Evolutionary conservation across 1,140 invertebrate species (phyloP).

Genomic region (Dendrolimus kikuchii): DNA sequence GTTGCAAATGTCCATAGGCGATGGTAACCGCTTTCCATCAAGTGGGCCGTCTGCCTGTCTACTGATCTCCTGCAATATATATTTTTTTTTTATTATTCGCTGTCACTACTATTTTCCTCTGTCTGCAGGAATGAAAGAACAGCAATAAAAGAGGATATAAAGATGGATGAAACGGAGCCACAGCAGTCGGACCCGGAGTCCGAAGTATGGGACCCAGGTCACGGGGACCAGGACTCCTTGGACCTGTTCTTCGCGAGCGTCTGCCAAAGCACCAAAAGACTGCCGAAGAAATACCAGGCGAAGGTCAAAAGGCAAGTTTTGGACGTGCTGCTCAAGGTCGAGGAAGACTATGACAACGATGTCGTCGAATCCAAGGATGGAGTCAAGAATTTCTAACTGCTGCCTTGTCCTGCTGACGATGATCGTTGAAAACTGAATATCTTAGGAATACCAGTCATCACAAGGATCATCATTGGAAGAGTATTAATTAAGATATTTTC

Average conservation of each 20-base stretch:
- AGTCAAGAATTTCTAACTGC: conserved; percentile 5
- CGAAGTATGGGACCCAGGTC: conserved; percentile 31
- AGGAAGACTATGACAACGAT: conserved; percentile 42
- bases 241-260: conserved; percentile 62
- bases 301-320: conserved; percentile 44
- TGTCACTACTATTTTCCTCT: not conserved
- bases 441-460: too few relatives aligned
- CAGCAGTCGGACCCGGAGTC: conserved; percentile 31
- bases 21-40: too few relatives aligned
- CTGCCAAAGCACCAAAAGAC: conserved; percentile 49
- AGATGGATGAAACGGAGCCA: conserved; percentile 38
- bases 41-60: too few relatives aligned
- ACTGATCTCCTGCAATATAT: too few relatives aligned
- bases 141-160: conserved; percentile 28
- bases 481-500: too few relatives aligned
- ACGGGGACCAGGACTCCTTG: conserved; percentile 35
- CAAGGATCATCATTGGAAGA: too few relatives aligned
- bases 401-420: too few relatives aligned
- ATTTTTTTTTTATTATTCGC: too few relatives aligned
- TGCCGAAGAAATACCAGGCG: conserved; percentile 40
- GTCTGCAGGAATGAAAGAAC: conserved; percentile 31
- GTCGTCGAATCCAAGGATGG: conserved; percentile 22
- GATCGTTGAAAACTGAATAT: too few relatives aligned
- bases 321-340: conserved; percentile 42
- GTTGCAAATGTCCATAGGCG: too few relatives aligned